Conservation (phyloP, 2,113 vertebrate genomes). For the Salvator merianae region DNA sequence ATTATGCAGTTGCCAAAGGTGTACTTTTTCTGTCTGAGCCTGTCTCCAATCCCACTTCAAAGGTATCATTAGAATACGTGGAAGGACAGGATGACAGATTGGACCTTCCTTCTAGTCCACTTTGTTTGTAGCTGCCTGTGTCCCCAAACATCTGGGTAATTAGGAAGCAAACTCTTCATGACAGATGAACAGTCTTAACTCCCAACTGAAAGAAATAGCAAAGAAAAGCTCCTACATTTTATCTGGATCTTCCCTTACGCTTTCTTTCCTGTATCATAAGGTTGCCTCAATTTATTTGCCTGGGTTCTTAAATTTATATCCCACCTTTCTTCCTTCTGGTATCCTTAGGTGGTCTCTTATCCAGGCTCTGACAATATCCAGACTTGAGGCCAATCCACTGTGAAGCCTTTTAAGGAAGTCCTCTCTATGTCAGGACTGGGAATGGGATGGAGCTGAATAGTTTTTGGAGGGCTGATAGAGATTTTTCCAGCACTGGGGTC, state of each 20-base stretch:
- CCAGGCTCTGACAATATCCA: too few species aligned
- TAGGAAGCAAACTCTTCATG: constrained; percentile 53
- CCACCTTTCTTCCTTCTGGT: too few species aligned
- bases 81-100: constrained; percentile 41
- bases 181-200: constrained; percentile 28
- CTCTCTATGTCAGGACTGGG: too few species aligned
- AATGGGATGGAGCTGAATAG: too few species aligned
- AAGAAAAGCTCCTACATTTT: background rate
- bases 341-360: too few species aligned
- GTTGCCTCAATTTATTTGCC: too few species aligned
- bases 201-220: background rate
- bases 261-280: background rate
- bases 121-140: background rate
- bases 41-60: constrained; percentile 29
- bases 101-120: constrained; percentile 8
- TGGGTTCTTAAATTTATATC: too few species aligned
- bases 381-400: too few species aligned
- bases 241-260: background rate
- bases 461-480: too few species aligned
- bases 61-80: constrained; percentile 38
- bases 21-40: background rate
- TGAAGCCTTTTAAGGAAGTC: too few species aligned
- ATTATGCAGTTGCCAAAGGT: constrained; percentile 34
- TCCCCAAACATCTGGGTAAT: constrained; percentile 42
- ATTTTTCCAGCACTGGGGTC: too few species aligned